Evolutionary conservation across 2,888 invertebrate genomes (phyloP).

Genomic region (Orthosia gothica): DNA sequence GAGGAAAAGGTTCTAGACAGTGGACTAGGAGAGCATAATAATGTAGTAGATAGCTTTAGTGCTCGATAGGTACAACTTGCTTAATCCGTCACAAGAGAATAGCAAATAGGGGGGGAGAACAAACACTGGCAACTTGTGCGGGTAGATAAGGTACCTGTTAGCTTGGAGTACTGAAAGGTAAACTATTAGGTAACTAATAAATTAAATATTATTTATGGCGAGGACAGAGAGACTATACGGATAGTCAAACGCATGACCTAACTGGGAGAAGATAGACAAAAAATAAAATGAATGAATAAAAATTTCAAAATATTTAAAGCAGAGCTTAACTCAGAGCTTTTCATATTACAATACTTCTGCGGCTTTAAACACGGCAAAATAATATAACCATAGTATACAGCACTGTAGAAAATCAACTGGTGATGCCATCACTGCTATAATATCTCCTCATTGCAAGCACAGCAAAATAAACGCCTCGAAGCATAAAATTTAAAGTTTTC

Average conservation of each 20-base stretch:
- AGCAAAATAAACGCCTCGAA: background rate
- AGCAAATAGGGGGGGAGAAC: conserved; percentile 8
- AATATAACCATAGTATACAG: background rate
- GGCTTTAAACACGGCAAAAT: background rate
- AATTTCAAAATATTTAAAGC: background rate
- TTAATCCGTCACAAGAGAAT: conserved; percentile 32
- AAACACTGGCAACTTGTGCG: conserved; percentile 40
- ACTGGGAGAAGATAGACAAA: background rate
- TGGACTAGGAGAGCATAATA: background rate
- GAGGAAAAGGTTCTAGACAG: background rate
- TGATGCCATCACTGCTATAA: background rate
- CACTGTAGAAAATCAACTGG: background rate
- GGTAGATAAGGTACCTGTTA: conserved; percentile 36
- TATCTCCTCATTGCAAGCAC: background rate
- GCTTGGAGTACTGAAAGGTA: conserved; percentile 1
- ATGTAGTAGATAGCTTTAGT: conserved; percentile 11
- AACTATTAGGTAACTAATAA: background rate
- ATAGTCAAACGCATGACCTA: background rate
- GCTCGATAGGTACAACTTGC: conserved; percentile 24
- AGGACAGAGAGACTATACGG: background rate
- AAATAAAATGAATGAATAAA: background rate
- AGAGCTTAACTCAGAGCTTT: background rate
- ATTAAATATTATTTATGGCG: background rate
- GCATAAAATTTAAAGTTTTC: conserved; percentile 25
- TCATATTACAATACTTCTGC: background rate